These are phyloP conservation scores for Corbicula japonica DNA, from an alignment of 2,888 invertebrate genomes.

Conservation along the genomic window DNA sequence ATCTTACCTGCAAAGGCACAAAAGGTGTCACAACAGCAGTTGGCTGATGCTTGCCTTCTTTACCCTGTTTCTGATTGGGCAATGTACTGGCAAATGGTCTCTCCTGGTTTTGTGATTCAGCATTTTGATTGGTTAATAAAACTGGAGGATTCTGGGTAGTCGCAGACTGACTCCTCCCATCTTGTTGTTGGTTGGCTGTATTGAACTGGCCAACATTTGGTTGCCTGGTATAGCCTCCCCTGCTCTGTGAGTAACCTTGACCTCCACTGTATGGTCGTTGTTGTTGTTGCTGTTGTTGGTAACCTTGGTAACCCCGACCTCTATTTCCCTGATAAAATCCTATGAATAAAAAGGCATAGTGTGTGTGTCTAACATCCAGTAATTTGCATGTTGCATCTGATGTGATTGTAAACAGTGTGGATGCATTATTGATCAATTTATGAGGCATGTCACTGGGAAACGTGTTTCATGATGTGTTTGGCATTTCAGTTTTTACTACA, in stretches of 20 bases:
- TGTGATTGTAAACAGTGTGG: no score
- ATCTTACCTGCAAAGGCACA: conserved; percentile 80
- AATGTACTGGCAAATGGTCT: conserved; percentile 13
- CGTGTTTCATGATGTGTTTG: no score
- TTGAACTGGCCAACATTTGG: conserved; percentile 13
- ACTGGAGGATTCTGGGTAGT: conserved; percentile 22
- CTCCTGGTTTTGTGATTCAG: conserved; percentile 13
- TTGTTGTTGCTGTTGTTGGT: conserved; percentile 22
- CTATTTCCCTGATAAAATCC: conserved; percentile 33
- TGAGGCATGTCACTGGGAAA: no score
- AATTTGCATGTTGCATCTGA: no score
- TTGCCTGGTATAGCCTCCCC: conserved; percentile 34
- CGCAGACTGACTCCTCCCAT: conserved; percentile 21
- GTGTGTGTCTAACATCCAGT: background rate
- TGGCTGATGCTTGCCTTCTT: conserved; percentile 60
- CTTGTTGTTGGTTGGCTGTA: conserved; percentile 38
- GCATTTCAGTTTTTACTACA: no score
- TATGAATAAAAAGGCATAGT: background rate
- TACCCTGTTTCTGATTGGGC: conserved; percentile 46
- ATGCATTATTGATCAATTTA: no score
- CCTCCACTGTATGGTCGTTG: conserved; percentile 38
- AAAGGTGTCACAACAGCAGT: conserved; percentile 65
- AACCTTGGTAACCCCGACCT: conserved; percentile 31
- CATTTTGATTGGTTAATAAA: conserved; percentile 54
- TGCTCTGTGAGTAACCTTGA: conserved; percentile 44